Evolutionary conservation across 2,888 invertebrate genomes (phyloP), one percentile per base, ranked within the genome.

Genomic region (Loripinus fragilis): DNA sequence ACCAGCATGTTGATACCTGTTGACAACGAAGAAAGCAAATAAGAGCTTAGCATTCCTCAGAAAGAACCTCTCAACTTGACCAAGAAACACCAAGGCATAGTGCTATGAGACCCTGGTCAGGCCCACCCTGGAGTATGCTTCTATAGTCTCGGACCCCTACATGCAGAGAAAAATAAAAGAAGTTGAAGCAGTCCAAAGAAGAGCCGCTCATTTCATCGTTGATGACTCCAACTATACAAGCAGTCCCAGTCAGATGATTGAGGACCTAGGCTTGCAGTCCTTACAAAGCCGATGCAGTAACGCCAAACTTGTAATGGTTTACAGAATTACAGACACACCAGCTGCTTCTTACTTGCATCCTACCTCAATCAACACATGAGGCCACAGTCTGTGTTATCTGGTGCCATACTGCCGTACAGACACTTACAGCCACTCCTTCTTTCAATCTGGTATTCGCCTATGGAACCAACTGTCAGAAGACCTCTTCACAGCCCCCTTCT

Each of bases 401-500:
- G 33, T 42, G 12, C 64, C 65, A 20, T 20, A 17, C 33, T 72
- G 72, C 45, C 20, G 20, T 42, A 65, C 33, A 41, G 33, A 38
- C 12, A n/a, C 28, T 12, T 72, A 45, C 45, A 7, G 45, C 17
- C 30, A 64, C 35, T 72, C 45, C 1, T 69, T 72, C n/a, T 48
- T 48, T 17, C 66, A 35, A 35, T 30, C 66, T 2, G 66, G 2
- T 12, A 35, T 48, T n/a, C 8, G n/a, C 3, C 52, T 73, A 15
- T 73, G 67, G 67, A 66, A 66, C 30, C 33, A 48, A 10, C 28
- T 73, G 12, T 67, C 66, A 64, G 33, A 12, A n/a, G 15, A 25
- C 42, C 23, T 72, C n/a, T 5, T 45, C 48, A 55, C 17, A n/a
- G 71, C 71, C 15, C 23, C n/a, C 2, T 52, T 67, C n/a, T 50